Evolutionary conservation across 2,888 invertebrate species (phyloP).

Genomic region (Agriopis aurantiaria): DNA sequence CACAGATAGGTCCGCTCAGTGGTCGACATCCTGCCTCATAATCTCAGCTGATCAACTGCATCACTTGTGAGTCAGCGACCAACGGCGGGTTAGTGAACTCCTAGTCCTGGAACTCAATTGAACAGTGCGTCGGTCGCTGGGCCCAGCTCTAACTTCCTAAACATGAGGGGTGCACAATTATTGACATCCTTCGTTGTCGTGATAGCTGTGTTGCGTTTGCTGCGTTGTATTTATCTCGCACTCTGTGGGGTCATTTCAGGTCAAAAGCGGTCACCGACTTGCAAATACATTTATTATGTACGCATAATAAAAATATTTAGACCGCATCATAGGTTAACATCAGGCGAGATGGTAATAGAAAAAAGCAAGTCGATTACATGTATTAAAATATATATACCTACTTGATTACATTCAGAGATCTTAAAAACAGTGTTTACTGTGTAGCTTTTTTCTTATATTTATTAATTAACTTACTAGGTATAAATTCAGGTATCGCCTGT

Average conservation of each 20-base stretch:
- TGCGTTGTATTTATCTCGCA: constrained; percentile 4
- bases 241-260: constrained; percentile 33
- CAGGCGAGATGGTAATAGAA: too few relatives aligned
- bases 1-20: too few relatives aligned
- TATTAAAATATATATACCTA: not conserved
- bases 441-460: too few relatives aligned
- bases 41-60: constrained; percentile 21
- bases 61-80: constrained; percentile 11
- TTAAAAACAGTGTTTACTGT: not conserved
- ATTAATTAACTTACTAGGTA: too few relatives aligned
- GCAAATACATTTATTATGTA: constrained; percentile 8
- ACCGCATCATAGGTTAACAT: too few relatives aligned
- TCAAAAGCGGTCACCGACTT: constrained; percentile 36
- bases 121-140: not conserved
- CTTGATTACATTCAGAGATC: not conserved
- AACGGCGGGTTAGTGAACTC: constrained; percentile 23
- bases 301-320: too few relatives aligned
- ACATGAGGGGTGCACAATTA: constrained; percentile 30
- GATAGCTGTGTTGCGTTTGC: constrained; percentile 13
- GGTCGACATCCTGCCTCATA: constrained; percentile 2
- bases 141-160: constrained; percentile 17
- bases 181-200: constrained; percentile 28
- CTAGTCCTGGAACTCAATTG: constrained; percentile 28
- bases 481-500: too few relatives aligned
- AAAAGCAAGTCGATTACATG: too few relatives aligned